Conservation (phyloP, 2,888 invertebrate species). For the Deilephila elpenor region DNA sequence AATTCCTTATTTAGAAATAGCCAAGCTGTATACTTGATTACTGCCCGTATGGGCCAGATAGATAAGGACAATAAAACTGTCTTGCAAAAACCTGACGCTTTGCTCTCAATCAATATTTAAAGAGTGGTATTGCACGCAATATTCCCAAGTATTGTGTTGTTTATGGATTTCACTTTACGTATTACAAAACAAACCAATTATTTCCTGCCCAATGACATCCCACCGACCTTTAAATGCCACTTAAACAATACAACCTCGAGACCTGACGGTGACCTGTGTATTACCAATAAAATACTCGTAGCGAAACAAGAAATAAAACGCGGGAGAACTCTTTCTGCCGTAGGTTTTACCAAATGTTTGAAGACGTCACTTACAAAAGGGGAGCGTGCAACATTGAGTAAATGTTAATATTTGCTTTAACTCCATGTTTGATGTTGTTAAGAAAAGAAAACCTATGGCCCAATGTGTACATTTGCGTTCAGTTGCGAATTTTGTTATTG, state of each 20-base stretch:
- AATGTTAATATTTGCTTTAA: constrained; percentile 67
- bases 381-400: constrained; percentile 56
- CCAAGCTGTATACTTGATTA: too few species aligned
- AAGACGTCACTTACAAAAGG: constrained; percentile 36
- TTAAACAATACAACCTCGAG: neutral
- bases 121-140: too few species aligned
- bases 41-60: too few species aligned
- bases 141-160: too few species aligned
- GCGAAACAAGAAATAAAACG: constrained; percentile 4
- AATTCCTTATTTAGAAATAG: too few species aligned
- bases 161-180: too few species aligned
- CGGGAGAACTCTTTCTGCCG: constrained; percentile 4
- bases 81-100: too few species aligned
- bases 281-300: neutral
- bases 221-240: neutral
- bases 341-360: constrained; percentile 2
- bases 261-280: neutral
- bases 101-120: too few species aligned
- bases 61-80: too few species aligned
- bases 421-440: constrained; percentile 48
- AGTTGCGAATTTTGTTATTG: neutral
- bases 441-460: constrained; percentile 34
- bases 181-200: neutral
- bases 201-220: neutral
- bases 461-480: neutral